Evolutionary conservation across 2,797 vertebrate genomes (phyloP).

Genomic region (Characodon lateralis): DNA sequence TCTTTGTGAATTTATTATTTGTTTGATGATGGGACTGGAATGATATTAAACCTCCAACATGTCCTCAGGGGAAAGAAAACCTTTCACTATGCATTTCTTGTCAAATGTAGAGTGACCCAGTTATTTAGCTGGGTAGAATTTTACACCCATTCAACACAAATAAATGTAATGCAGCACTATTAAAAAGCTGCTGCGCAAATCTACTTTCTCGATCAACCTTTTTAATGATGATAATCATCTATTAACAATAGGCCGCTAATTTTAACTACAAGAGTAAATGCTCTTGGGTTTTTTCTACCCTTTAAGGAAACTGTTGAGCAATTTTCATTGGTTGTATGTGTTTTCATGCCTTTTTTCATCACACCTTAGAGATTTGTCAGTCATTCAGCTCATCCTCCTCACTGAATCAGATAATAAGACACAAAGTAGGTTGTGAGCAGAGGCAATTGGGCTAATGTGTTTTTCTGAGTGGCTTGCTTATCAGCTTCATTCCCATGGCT

Average conservation of each 20-base stretch:
- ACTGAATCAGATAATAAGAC: constrained; percentile 56
- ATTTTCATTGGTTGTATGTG: constrained; percentile 16
- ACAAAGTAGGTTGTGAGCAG: constrained; percentile 64
- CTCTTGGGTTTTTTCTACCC: constrained; percentile 5
- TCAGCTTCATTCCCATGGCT: constrained; percentile 34
- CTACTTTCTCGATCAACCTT: constrained; percentile 4
- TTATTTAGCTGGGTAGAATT: constrained; percentile 1
- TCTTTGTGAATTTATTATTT: neutral
- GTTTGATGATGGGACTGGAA: neutral
- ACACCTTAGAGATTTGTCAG: constrained; percentile 30
- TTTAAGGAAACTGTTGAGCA: neutral
- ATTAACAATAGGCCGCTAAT: constrained; percentile 23
- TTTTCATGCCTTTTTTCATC: constrained; percentile 19
- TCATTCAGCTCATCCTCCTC: constrained; percentile 36
- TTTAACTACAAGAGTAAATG: constrained; percentile 33
- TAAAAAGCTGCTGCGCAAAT: neutral
- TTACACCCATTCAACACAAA: neutral
- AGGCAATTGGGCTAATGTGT: constrained; percentile 59
- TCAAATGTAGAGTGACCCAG: neutral
- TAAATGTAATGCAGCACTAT: neutral
- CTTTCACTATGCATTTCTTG: neutral
- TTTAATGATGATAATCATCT: constrained; percentile 30
- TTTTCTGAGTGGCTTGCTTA: constrained; percentile 57
- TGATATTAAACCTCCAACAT: neutral
- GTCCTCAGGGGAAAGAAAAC: constrained; percentile 1